A percentile compares a stretch with the other conserved stretches of the same genome.
Evolutionary conservation across 2,797 vertebrate species (phyloP).

Genomic region (Poecilia gillii): DNA sequence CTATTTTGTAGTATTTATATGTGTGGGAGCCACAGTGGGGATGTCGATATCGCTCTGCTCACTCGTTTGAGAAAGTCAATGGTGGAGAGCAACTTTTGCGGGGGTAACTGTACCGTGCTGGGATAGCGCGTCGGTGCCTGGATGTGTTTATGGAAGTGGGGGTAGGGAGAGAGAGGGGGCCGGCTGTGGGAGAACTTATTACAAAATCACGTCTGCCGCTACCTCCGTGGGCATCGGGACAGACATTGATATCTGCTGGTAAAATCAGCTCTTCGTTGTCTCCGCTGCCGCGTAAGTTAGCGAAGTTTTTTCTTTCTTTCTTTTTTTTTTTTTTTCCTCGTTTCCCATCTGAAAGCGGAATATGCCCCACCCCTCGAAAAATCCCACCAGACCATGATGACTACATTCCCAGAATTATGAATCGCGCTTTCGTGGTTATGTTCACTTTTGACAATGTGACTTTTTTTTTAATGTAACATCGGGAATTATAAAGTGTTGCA

Average conservation of each 20-base stretch:
- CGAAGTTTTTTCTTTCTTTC: conserved; percentile 60
- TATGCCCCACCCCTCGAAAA: conserved; percentile 83
- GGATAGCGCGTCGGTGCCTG: conserved; percentile 61
- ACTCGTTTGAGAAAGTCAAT: conserved; percentile 66
- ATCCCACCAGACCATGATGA: conserved; percentile 71
- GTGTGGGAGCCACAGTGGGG: conserved; percentile 29
- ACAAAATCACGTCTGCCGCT: conserved; percentile 39
- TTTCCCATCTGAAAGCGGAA: conserved; percentile 71
- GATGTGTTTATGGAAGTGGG: conserved; percentile 66
- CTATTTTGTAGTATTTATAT: conserved; percentile 37
- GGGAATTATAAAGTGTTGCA: not conserved
- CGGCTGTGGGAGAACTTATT: conserved; percentile 31
- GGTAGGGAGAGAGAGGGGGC: conserved; percentile 39
- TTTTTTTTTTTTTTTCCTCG: conserved; percentile 16
- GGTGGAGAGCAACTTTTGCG: conserved; percentile 70
- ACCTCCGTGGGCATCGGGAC: conserved; percentile 21
- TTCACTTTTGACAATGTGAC: conserved; percentile 51
- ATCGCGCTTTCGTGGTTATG: conserved; percentile 43
- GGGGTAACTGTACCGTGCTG: conserved; percentile 49
- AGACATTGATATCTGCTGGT: conserved; percentile 21
- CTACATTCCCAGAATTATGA: conserved; percentile 71
- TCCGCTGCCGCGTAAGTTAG: conserved; percentile 65
- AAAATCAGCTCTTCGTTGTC: conserved; percentile 57
- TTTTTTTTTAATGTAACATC: conserved; percentile 9
- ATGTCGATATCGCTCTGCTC: conserved; percentile 59